Base-by-base conservation (phyloP, 2,113 vertebrate species). In the Centrocercus urophasianus region DNA sequence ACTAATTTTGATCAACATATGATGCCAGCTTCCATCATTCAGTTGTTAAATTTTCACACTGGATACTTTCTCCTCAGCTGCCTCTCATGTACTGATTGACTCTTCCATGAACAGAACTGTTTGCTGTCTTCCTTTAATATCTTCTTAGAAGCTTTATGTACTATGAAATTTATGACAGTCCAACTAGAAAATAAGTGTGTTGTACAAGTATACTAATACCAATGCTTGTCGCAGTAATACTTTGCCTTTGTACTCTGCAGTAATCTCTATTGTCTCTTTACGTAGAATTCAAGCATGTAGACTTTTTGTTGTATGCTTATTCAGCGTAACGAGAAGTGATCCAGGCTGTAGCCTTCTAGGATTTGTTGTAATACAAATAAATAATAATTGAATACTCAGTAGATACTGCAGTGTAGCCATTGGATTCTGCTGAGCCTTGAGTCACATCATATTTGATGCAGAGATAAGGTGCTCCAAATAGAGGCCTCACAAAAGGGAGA, bases 1-100 rank as follows among this genome's bases (percentile, higher is more conserved):
- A 77, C 82, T 95, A 56, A 17, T 88, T 96, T 88, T 91, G 88
- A 86, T 90, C 79, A 91, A 63, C 64, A 42, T 74, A 32, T 36
- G 54, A 88, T 92, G 36, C 88, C 57, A 90, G 13, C 69, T 95
- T 91, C 52, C 73, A 61, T 94, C 61, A 81, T 73, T 83, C 0
- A 0, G 8, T 83, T 10, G 1, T 83, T 96, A 88, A 50, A 77
- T 83, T 88, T 86, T 90, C 47, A 93, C 72, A 79, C 28, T 81
- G 60, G 78, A 32, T 83, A 67, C 89, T 81, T 93, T 90, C 56
- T 88, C 34, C 47, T 90, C 56, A 64, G 34, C 66, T 89, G 66
- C 65, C 65, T 88, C 50, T 96, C 34, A 3, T 64, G 47, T 66
- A 28, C 47, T 70, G 19, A 47, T 77, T 83, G 73, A 57, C 32